Conservation (phyloP, 2,888 invertebrate species). For the Melinopterus prodromus region DNA sequence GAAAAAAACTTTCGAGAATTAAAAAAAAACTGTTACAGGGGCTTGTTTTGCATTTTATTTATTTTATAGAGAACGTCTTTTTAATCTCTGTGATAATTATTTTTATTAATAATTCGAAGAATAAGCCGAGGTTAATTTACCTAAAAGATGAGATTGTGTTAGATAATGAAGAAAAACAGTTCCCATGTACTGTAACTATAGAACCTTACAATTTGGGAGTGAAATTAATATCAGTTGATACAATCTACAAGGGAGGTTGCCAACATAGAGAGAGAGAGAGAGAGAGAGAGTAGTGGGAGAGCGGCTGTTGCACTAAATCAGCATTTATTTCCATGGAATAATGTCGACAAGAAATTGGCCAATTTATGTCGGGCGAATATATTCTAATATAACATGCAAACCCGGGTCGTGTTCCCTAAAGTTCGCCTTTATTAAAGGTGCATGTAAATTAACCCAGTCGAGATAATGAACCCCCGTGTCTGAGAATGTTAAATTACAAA, state of each 20-base stretch:
- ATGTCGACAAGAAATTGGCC: conserved; percentile 4
- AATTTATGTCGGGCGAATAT: not conserved
- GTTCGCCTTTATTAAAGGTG: not conserved
- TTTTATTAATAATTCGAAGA: too few species aligned
- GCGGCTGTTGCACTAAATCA: not conserved
- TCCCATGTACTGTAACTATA: too few species aligned
- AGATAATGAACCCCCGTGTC: not conserved
- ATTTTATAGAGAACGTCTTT: too few species aligned
- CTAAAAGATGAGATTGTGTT: too few species aligned
- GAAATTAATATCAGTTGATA: not conserved
- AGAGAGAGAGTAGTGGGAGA: not conserved
- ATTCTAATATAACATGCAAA: conserved; percentile 4
- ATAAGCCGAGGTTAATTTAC: too few species aligned
- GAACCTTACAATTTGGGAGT: not conserved
- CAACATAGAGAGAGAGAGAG: not conserved
- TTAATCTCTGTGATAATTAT: too few species aligned
- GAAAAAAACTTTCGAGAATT: too few species aligned
- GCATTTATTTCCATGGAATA: not conserved
- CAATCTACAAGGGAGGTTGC: not conserved
- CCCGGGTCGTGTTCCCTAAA: not conserved
- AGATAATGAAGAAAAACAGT: too few species aligned
- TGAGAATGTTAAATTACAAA: not conserved
- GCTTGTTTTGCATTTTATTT: too few species aligned
- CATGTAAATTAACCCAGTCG: not conserved
- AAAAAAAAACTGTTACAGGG: too few species aligned